phyloP scores from a whole-genome alignment of 2,113 vertebrate species.

The Myotis brandtii region DNA sequence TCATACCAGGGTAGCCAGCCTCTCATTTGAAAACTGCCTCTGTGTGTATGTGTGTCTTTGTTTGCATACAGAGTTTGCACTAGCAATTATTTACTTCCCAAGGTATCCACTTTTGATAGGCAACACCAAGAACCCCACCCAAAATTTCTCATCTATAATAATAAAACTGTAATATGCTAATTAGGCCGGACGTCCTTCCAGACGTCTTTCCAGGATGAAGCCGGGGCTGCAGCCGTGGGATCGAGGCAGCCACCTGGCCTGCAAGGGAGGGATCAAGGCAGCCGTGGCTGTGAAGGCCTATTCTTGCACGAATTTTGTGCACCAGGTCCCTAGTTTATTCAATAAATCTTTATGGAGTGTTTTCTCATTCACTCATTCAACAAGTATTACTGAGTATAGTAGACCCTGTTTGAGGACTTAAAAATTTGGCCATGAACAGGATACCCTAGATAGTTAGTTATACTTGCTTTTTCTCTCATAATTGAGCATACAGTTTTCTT shows the following conservation, averaged over 20 bases:
- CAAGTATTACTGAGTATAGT: background rate
- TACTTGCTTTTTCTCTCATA: background rate
- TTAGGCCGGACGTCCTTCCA: no score
- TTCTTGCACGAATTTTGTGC: no score
- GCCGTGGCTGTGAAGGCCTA: no score
- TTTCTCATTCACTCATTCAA: background rate
- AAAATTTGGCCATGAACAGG: background rate
- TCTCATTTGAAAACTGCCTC: background rate
- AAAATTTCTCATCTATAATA: background rate
- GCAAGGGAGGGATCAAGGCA: no score
- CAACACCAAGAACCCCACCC: background rate
- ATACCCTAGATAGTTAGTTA: background rate
- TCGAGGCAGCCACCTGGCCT: no score
- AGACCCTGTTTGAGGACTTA: background rate
- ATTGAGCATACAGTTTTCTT: background rate
- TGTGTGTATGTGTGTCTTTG: background rate
- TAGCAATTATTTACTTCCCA: background rate
- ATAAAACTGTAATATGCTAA: no score
- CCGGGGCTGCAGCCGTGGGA: no score
- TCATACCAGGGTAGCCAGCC: no score
- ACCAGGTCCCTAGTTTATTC: background rate
- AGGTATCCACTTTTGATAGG: background rate
- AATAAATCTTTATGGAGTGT: background rate
- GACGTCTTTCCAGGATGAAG: no score
- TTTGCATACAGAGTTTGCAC: background rate